Percentiles rank a stretch among this genome's conserved stretches.
Conservation (phyloP, 2,113 vertebrate genomes). For the Merops nubicus region DNA sequence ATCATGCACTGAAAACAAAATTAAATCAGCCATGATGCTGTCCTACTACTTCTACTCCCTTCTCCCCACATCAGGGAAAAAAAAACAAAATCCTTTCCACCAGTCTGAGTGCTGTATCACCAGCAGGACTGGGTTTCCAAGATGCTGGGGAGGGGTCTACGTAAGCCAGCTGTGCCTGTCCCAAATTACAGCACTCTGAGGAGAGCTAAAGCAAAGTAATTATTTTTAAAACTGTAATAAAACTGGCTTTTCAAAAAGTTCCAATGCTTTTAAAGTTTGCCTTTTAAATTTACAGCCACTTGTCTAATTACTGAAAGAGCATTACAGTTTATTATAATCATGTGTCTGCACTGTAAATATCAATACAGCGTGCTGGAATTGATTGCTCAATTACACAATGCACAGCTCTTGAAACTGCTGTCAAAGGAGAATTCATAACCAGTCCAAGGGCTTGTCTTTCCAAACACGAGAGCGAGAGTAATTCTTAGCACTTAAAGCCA, state of each 20-base stretch:
- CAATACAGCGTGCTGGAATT: slow-evolving; percentile 21
- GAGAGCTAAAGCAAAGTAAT: not conserved
- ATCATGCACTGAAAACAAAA: slow-evolving; percentile 36
- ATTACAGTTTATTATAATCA: slow-evolving; percentile 28
- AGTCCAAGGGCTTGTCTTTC: not conserved
- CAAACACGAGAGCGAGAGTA: not conserved
- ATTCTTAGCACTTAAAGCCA: not conserved
- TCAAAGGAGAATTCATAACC: slow-evolving; percentile 12
- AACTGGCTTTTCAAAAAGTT: not conserved
- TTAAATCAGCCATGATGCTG: slow-evolving; percentile 18
- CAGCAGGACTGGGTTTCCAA: not conserved
- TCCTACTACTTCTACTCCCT: not conserved
- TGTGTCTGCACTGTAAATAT: slow-evolving; percentile 17
- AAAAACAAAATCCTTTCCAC: not conserved
- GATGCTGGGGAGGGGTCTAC: not conserved
- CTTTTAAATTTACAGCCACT: slow-evolving; percentile 37
- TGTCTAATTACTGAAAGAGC: slow-evolving; percentile 15
- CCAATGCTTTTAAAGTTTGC: not conserved
- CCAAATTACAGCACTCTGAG: not conserved
- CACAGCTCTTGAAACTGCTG: not conserved
- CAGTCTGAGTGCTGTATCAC: not conserved
- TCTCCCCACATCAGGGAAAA: not conserved
- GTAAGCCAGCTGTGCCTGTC: not conserved
- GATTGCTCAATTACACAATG: slow-evolving; percentile 34
- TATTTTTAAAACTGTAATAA: not conserved